Evolutionary conservation across 2,888 invertebrate species (phyloP).

Genomic region (Sesia bembeciformis): DNA sequence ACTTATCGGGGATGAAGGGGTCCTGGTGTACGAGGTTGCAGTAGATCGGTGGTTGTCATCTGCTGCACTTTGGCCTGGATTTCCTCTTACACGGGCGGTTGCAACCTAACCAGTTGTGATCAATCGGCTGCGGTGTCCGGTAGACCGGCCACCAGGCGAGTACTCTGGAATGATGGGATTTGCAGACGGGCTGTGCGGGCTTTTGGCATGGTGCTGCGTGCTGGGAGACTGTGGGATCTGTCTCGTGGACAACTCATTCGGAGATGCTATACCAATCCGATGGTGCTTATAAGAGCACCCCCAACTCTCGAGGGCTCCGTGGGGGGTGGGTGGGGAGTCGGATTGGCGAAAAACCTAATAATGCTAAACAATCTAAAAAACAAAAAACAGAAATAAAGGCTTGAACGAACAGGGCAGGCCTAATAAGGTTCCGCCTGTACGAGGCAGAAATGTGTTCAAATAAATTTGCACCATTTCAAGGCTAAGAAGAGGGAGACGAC

Average conservation of each 20-base stretch:
- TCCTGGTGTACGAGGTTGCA: not conserved
- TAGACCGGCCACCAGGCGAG: slow-evolving; percentile 1
- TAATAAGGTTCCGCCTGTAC: too few relatives aligned
- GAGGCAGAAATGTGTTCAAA: too few relatives aligned
- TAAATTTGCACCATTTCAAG: too few relatives aligned
- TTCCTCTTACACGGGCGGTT: slow-evolving; percentile 3
- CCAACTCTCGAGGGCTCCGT: slow-evolving; percentile 1
- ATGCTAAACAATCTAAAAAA: too few relatives aligned
- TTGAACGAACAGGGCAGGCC: too few relatives aligned
- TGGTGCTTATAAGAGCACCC: not conserved
- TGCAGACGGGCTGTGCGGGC: slow-evolving; percentile 1
- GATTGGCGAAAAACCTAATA: too few relatives aligned
- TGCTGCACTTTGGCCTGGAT: slow-evolving; percentile 1
- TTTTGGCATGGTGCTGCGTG: not conserved
- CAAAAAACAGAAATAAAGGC: too few relatives aligned
- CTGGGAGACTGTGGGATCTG: not conserved
- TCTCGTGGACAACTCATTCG: not conserved
- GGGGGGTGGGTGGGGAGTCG: too few relatives aligned
- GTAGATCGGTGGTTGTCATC: not conserved
- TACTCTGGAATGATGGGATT: not conserved
- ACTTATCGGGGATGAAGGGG: not conserved
- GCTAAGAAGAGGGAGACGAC: too few relatives aligned
- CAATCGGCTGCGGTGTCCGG: slow-evolving; percentile 3
- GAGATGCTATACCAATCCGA: not conserved
- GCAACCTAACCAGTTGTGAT: slow-evolving; percentile 1